Evolutionary conservation across 2,888 invertebrate species (phyloP).

Genomic region (Epinotia brunnichana): DNA sequence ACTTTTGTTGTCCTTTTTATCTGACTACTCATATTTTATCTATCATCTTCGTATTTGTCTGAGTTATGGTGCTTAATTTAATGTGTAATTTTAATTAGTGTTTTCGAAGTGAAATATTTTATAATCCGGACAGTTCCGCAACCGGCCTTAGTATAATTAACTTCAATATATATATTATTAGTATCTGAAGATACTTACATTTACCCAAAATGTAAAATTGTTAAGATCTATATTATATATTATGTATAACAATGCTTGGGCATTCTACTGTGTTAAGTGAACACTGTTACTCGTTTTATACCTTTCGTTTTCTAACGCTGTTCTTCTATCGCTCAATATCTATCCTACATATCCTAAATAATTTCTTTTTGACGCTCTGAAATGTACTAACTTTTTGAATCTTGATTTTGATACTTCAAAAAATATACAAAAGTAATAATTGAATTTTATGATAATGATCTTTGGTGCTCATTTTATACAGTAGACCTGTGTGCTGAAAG

Average conservation of each 20-base stretch:
- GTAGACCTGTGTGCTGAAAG: constrained; percentile 58
- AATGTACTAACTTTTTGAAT: constrained; percentile 43
- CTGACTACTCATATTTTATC: background rate
- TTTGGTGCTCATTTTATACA: constrained; percentile 71
- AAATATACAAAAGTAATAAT: constrained; percentile 30
- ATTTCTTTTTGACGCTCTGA: constrained; percentile 41
- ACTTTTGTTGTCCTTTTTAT: background rate
- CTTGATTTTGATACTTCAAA: constrained; percentile 44
- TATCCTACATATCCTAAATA: constrained; percentile 39
- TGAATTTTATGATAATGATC: constrained; percentile 45
- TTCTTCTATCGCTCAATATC: constrained; percentile 47
- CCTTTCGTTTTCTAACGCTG: constrained; percentile 35
- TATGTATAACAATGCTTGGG: constrained; percentile 53
- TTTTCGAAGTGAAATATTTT: background rate
- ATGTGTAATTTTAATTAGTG: background rate
- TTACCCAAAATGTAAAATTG: constrained; percentile 48
- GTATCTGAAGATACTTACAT: constrained; percentile 55
- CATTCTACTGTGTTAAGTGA: constrained; percentile 68
- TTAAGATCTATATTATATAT: constrained; percentile 54
- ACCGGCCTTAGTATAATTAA: constrained; percentile 42
- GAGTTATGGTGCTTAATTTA: constrained; percentile 30
- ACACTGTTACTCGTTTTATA: constrained; percentile 50
- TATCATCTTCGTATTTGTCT: constrained; percentile 4
- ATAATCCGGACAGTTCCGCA: constrained; percentile 17
- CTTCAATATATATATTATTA: constrained; percentile 50